Percentiles rank a stretch among this genome's conserved stretches.
Evolutionary conservation across 1,140 invertebrate species (phyloP).

Genomic region (Heliconius melpomene): DNA sequence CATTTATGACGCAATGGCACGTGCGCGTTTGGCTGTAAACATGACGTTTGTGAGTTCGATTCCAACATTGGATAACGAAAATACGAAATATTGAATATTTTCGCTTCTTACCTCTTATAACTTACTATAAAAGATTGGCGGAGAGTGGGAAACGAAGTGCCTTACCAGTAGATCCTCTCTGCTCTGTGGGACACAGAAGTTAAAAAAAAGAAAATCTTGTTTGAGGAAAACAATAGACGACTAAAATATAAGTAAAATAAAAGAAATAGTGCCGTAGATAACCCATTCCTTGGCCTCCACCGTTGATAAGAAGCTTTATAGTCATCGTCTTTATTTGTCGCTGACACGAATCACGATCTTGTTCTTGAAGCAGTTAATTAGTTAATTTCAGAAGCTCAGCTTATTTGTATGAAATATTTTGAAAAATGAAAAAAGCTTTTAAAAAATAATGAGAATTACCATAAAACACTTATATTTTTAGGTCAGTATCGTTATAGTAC

Average conservation of each 20-base stretch:
- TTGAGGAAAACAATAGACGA: neutral
- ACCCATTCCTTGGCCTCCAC: constrained; percentile 48
- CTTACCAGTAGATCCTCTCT: too few species aligned
- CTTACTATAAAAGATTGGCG: too few species aligned
- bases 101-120: too few species aligned
- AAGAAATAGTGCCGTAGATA: constrained; percentile 45
- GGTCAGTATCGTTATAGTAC: constrained; percentile 25
- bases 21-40: too few species aligned
- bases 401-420: neutral
- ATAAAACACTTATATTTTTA: constrained; percentile 16
- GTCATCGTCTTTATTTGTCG: constrained; percentile 59
- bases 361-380: constrained; percentile 56
- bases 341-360: constrained; percentile 61
- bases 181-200: too few species aligned
- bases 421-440: neutral
- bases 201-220: too few species aligned
- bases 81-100: too few species aligned
- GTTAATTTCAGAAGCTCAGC: neutral
- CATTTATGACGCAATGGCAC: too few species aligned
- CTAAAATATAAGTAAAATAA: constrained; percentile 9
- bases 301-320: constrained; percentile 61
- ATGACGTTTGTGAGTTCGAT: too few species aligned
- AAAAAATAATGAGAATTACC: neutral
- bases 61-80: too few species aligned
- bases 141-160: too few species aligned